Evolutionary conservation across 2,797 vertebrate genomes (phyloP).

Genomic region (Cryptoprocta ferox): DNA sequence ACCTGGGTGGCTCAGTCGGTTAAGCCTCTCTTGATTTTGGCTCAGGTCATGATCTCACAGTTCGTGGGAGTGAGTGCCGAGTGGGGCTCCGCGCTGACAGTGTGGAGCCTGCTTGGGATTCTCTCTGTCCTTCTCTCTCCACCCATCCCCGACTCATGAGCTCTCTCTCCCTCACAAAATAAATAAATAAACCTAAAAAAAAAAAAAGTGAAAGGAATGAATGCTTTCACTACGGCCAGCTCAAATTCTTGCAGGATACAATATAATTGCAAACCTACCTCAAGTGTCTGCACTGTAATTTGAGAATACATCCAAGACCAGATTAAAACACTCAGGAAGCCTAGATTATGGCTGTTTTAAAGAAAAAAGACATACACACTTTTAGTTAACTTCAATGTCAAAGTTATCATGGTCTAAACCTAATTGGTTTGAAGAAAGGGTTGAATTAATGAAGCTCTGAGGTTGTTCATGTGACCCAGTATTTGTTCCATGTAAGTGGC

Average conservation of each 20-base stretch:
- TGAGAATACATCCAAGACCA: neutral
- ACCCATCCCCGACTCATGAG: no score
- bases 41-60: no score
- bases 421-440: conserved; percentile 46
- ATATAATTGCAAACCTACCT: conserved; percentile 36
- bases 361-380: neutral
- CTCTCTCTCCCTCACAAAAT: no score
- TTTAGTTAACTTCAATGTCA: conserved; percentile 7
- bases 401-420: neutral
- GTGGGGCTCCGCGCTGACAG: no score
- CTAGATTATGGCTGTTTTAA: neutral
- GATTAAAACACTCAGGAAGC: conserved; percentile 48
- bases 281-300: neutral
- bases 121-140: no score
- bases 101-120: no score
- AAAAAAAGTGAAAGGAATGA: neutral
- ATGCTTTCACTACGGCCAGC: neutral
- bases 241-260: conserved; percentile 58
- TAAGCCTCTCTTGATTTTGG: no score
- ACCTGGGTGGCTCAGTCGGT: no score
- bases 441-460: neutral
- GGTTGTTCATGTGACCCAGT: neutral
- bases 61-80: no score
- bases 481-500: neutral
- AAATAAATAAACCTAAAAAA: no score